Percentiles rank a stretch among this genome's conserved stretches.
phyloP scores from a whole-genome alignment of 2,888 invertebrate species.

The Sarcophaga variegata region DNA sequence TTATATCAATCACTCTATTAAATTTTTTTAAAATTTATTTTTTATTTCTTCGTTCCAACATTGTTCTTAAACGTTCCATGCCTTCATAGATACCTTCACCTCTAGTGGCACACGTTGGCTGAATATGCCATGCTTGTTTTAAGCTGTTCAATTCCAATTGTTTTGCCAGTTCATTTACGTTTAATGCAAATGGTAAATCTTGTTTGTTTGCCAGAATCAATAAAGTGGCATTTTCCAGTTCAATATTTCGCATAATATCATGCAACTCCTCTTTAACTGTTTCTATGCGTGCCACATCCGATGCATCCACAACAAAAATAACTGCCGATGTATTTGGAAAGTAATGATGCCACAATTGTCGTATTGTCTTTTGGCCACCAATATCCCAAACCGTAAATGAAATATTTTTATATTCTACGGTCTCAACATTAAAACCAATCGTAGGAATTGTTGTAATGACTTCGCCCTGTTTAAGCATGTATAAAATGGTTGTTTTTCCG shows the following conservation, averaged over 20 bases:
- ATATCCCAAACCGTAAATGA: slow-evolving; percentile 78
- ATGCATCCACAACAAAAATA: slow-evolving; percentile 77
- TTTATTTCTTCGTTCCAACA: slow-evolving; percentile 68
- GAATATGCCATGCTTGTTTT: slow-evolving; percentile 72
- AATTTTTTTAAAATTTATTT: neutral
- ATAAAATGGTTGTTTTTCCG: slow-evolving; percentile 78
- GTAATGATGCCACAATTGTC: slow-evolving; percentile 77
- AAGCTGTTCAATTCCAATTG: slow-evolving; percentile 70
- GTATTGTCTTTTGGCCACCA: slow-evolving; percentile 76
- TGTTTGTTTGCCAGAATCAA: slow-evolving; percentile 78
- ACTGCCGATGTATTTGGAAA: slow-evolving; percentile 74
- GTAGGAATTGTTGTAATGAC: slow-evolving; percentile 76
- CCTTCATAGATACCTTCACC: slow-evolving; percentile 72
- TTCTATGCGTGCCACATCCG: slow-evolving; percentile 72
- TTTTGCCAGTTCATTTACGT: slow-evolving; percentile 69
- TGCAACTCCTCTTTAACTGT: slow-evolving; percentile 74
- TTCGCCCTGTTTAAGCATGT: slow-evolving; percentile 76
- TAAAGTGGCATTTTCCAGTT: slow-evolving; percentile 73
- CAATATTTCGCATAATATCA: slow-evolving; percentile 71
- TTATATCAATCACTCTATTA: neutral
- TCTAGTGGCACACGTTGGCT: slow-evolving; percentile 70
- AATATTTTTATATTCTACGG: slow-evolving; percentile 76
- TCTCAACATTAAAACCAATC: slow-evolving; percentile 78
- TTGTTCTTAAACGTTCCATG: slow-evolving; percentile 70
- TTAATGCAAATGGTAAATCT: slow-evolving; percentile 74